phyloP scores from a whole-genome alignment of 2,113 vertebrate genomes.

The Desmodus rotundus region DNA sequence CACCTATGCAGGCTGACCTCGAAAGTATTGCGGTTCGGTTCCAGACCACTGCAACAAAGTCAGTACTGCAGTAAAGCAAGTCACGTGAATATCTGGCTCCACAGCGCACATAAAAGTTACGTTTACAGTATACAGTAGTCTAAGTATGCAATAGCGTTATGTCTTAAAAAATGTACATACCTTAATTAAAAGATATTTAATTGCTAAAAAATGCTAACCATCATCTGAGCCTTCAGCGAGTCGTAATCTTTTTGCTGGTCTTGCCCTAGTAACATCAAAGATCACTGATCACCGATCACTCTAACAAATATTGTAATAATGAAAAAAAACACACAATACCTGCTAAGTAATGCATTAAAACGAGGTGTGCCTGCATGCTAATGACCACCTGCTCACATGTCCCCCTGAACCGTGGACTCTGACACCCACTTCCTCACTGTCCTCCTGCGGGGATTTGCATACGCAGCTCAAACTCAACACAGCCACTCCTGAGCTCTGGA shows the following conservation, averaged over 20 bases:
- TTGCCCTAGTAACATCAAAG: not conserved
- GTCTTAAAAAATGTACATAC: not conserved
- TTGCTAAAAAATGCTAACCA: not conserved
- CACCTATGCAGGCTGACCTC: not conserved
- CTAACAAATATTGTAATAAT: not conserved
- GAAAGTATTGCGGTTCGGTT: not conserved
- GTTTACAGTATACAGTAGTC: not conserved
- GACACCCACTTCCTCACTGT: not conserved
- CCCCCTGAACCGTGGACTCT: fast-evolving
- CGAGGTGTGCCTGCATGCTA: not conserved
- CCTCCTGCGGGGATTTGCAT: not conserved
- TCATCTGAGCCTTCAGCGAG: not conserved
- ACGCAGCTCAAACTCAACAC: not conserved
- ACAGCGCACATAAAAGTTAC: not conserved
- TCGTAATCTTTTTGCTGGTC: not conserved
- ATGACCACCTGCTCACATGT: no score
- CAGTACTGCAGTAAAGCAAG: not conserved
- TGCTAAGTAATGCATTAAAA: not conserved
- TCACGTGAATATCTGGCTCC: not conserved
- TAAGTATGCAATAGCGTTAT: not conserved
- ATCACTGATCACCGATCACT: not conserved
- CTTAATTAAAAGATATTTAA: not conserved
- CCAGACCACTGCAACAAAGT: not conserved
- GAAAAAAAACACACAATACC: not conserved
- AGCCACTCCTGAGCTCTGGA: no score